A percentile compares a stretch with the other conserved stretches of the same genome.
Conservation (phyloP, 1,140 invertebrate species). For the Macrostomum lignano region DNA sequence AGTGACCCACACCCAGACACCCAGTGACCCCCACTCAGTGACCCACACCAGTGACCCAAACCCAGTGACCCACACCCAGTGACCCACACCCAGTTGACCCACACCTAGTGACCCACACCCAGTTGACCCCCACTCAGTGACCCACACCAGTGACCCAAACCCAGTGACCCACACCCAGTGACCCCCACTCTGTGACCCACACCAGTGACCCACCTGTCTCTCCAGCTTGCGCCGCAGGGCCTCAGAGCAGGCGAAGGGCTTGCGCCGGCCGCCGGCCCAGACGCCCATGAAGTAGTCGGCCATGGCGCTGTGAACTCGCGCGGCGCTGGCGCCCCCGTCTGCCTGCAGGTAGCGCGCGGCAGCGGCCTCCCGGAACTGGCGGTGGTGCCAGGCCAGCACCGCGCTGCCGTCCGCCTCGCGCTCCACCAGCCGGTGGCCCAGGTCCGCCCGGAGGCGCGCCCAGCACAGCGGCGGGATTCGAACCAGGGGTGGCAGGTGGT, state of each 20-base stretch:
- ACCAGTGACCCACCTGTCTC: no score
- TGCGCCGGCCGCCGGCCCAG: constrained; percentile 62
- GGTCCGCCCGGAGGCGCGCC: constrained; percentile 71
- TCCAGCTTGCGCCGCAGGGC: constrained; percentile 70
- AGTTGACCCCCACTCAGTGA: no score
- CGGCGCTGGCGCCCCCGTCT: constrained; percentile 34
- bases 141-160: no score
- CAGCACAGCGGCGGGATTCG: constrained; percentile 73
- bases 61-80: no score
- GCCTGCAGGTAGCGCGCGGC: constrained; percentile 64
- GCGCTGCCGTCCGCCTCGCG: constrained; percentile 80
- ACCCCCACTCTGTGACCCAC: no score
- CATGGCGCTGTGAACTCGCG: constrained; percentile 77
- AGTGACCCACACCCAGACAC: no score
- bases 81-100: no score
- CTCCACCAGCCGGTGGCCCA: constrained; percentile 69
- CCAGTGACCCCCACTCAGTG: no score
- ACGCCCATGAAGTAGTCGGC: constrained; percentile 92
- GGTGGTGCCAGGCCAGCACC: constrained; percentile 84
- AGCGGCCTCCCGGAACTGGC: constrained; percentile 30
- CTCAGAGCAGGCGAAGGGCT: constrained; percentile 83
- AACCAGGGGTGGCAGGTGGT: constrained; percentile 63
- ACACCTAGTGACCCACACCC: no score
- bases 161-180: no score
- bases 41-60: no score